Evolutionary conservation across 2,888 invertebrate species (phyloP).

Genomic region (Monoplex corrugatus): DNA sequence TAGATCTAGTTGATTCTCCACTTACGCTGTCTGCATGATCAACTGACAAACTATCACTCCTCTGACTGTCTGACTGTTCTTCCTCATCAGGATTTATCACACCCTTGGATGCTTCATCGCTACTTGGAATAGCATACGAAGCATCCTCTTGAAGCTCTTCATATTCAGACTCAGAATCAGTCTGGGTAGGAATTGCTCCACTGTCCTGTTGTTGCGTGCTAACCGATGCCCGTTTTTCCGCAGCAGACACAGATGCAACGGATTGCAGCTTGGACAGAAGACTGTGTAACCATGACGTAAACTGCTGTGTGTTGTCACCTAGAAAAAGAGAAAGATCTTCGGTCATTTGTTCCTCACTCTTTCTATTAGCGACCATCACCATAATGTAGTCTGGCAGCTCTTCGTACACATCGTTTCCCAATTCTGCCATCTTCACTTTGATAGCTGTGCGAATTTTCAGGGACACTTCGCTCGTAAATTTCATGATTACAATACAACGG

Average conservation of each 20-base stretch:
- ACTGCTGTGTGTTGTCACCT: constrained; percentile 91
- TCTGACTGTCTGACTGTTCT: background rate
- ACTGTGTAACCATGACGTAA: constrained; percentile 90
- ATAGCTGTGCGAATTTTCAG: constrained; percentile 89
- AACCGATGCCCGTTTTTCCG: background rate
- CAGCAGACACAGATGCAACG: constrained; percentile 58
- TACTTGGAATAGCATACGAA: constrained; percentile 11
- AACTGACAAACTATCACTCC: background rate
- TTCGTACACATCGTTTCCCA: constrained; percentile 91
- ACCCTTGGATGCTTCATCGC: constrained; percentile 21
- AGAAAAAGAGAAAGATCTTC: constrained; percentile 95
- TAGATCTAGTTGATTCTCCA: background rate
- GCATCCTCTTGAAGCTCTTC: background rate
- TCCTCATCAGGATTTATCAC: background rate
- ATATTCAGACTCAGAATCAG: constrained; percentile 13
- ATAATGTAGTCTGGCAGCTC: constrained; percentile 99
- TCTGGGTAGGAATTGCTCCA: background rate
- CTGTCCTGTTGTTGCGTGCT: background rate
- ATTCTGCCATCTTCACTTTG: constrained; percentile 95
- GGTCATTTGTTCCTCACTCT: constrained; percentile 95
- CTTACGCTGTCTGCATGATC: constrained; percentile 35
- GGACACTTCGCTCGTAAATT: constrained; percentile 78
- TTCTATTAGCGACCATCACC: constrained; percentile 99
- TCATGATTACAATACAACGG: constrained; percentile 66
- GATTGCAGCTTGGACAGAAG: constrained; percentile 79